phyloP scores from a whole-genome alignment of 2,888 invertebrate genomes.

The Megaustenia siamemsis region DNA sequence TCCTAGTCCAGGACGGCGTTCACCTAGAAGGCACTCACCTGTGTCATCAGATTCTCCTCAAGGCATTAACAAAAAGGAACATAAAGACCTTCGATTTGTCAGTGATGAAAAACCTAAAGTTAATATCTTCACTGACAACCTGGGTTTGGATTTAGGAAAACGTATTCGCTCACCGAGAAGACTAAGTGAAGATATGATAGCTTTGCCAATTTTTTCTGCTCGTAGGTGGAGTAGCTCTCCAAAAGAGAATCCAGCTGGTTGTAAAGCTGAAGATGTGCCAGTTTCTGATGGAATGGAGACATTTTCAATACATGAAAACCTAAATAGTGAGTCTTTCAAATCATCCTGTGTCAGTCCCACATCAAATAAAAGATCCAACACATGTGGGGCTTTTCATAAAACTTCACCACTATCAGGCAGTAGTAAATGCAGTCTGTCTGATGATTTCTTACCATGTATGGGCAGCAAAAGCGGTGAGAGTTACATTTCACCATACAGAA shows the following conservation, averaged over 20 bases:
- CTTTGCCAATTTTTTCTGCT: constrained; percentile 48
- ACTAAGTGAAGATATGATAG: constrained; percentile 53
- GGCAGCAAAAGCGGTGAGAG: constrained; percentile 27
- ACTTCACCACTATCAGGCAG: not conserved
- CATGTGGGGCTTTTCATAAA: not conserved
- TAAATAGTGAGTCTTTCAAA: constrained; percentile 27
- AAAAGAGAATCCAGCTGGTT: constrained; percentile 28
- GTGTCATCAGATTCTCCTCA: constrained; percentile 16
- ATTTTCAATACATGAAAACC: not conserved
- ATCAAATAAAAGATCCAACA: constrained; percentile 9
- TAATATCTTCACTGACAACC: constrained; percentile 52
- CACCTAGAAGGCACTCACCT: constrained; percentile 25
- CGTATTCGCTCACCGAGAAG: constrained; percentile 56
- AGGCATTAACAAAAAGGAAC: not conserved
- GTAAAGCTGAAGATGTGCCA: constrained; percentile 6
- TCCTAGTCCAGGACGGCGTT: constrained; percentile 22
- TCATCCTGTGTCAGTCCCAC: constrained; percentile 7
- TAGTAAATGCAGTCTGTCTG: not conserved
- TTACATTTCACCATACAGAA: not conserved
- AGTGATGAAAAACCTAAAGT: constrained; percentile 49
- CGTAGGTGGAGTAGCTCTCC: constrained; percentile 39
- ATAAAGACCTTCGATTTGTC: not conserved
- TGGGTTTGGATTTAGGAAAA: constrained; percentile 49
- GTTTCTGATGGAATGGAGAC: constrained; percentile 33
- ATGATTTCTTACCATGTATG: not conserved